These are phyloP conservation scores for Galleria mellonella DNA, from an alignment of 1,140 invertebrate genomes.

Conservation along the genomic window DNA sequence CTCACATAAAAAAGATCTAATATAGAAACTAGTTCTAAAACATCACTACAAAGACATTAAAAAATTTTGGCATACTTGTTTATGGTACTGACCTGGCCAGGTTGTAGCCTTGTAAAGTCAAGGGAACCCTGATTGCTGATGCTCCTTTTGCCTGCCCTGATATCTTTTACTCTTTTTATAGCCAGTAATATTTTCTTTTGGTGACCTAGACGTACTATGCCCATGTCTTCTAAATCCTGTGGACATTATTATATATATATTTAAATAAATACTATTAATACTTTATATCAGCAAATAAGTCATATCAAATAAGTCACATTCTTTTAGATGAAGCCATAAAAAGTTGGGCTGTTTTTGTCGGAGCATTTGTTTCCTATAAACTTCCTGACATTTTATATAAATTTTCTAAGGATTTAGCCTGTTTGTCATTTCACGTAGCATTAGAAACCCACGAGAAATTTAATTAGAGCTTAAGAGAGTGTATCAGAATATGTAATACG, in stretches of 20 bases:
- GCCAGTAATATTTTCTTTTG: slow-evolving; percentile 98
- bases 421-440: too few relatives aligned
- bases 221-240: slow-evolving; percentile 97
- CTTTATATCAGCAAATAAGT: too few relatives aligned
- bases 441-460: too few relatives aligned
- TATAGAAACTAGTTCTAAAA: slow-evolving; percentile 39
- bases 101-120: slow-evolving; percentile 77
- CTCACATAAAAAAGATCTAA: slow-evolving; percentile 2
- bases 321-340: too few relatives aligned
- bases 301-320: too few relatives aligned
- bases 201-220: slow-evolving; percentile 95
- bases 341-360: too few relatives aligned
- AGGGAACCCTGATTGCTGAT: slow-evolving; percentile 77
- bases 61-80: slow-evolving; percentile 7
- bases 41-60: slow-evolving; percentile 55
- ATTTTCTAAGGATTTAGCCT: too few relatives aligned
- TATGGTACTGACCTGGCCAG: slow-evolving; percentile 55
- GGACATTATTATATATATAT: slow-evolving; percentile 4
- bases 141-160: slow-evolving; percentile 87
- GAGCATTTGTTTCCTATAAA: too few relatives aligned
- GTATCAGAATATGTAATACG: too few relatives aligned
- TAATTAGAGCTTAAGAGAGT: too few relatives aligned
- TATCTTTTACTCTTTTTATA: slow-evolving; percentile 97
- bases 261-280: too few relatives aligned
- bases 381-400: too few relatives aligned